Evolutionary conservation across 2,888 invertebrate species (phyloP).

Genomic region (Cerastis leucographa): DNA sequence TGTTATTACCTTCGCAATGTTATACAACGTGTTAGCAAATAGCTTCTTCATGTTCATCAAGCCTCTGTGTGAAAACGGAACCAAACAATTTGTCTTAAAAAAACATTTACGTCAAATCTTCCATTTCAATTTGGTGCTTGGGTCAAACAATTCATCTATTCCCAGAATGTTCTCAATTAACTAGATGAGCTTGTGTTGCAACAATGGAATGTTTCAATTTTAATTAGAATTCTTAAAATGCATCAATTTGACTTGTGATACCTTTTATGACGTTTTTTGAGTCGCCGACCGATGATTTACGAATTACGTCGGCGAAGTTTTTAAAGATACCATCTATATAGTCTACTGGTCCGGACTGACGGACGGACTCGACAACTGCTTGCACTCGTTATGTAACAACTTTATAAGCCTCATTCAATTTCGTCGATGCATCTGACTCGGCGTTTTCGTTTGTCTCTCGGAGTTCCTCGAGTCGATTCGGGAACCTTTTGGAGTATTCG

Average conservation of each 20-base stretch:
- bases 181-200: constrained; percentile 69
- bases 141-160: constrained; percentile 69
- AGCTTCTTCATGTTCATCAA: constrained; percentile 24
- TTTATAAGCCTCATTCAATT: constrained; percentile 82
- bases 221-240: constrained; percentile 78
- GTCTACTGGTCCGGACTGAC: constrained; percentile 58
- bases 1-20: constrained; percentile 21
- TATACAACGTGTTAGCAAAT: constrained; percentile 31
- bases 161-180: constrained; percentile 73
- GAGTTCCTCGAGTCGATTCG: constrained; percentile 60
- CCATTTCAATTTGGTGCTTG: constrained; percentile 52
- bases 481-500: constrained; percentile 55
- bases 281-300: constrained; percentile 75
- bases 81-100: constrained; percentile 48
- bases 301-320: constrained; percentile 78
- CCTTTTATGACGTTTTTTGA: constrained; percentile 33
- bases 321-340: constrained; percentile 80
- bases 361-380: constrained; percentile 62
- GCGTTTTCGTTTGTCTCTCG: constrained; percentile 74
- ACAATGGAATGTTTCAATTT: constrained; percentile 75
- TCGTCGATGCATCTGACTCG: constrained; percentile 79
- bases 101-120: constrained; percentile 66
- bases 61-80: constrained; percentile 41
- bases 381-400: constrained; percentile 83
- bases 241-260: constrained; percentile 64